Base-by-base conservation (phyloP, 2,888 invertebrate genomes). In the Diarsia brunnea region DNA sequence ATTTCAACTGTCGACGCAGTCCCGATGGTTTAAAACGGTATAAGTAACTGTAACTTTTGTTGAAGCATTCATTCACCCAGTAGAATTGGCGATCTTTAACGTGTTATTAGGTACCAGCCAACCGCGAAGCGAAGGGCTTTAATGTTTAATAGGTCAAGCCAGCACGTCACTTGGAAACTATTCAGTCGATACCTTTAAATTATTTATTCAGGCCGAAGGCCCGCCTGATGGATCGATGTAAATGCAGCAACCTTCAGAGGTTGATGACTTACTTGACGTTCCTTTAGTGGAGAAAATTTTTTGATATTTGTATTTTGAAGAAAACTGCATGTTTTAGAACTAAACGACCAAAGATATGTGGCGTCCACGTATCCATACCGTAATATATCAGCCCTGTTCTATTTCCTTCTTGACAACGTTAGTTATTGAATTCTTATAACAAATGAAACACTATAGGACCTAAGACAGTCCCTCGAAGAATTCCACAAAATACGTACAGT, bases 391-490 rank as follows among this genome's bases (percentile, higher is more conserved):
- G 55, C 5, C 24, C 14, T 58, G 12, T 16, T 11, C 21, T 21
- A 31, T 19, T 71, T 45, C 21, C n/a, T 19, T 55, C 31, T 31
- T 7, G 21, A 38, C 2, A 27, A 65, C 3, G 0, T 19, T n/a
- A 72, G 27, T n/a, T 45, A n/a, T 43, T 16, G 1, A 51, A 16
- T 21, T 69, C 2, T 1, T 43, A 43, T 27, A 2, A 43, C 4
- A n/a, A 43, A 74, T 19, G 0, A 31, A 47, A n/a, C n/a, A 19
- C 8, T 65, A 16, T 12, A 43, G 27, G n/a, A 49, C 58, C 27
- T 58, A 75, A 0, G n/a, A 27, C 14, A 31, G 16, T 31, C n/a
- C 68, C 78, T 47, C 49, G 78, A 78, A 11, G 27, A 7, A 66
- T 27, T 10, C 43, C 43, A 27, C 12, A 43, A 60, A 49, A 12